Conservation (phyloP, 2,888 invertebrate species). For the Drosophila pegasa region DNA sequence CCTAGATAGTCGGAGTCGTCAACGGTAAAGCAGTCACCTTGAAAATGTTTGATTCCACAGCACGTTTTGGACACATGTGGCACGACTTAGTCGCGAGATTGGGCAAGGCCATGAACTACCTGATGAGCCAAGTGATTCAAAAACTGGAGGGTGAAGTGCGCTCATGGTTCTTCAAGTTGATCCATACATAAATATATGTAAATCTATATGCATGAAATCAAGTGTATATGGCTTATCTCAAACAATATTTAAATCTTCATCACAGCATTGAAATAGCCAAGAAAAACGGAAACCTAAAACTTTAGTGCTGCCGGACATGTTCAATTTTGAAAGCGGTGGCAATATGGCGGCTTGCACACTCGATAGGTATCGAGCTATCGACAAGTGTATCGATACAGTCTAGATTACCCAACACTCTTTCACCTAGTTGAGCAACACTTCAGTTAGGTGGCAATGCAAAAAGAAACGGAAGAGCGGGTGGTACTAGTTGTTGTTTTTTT, state of each 20-base stretch:
- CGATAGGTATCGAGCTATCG: conserved; percentile 25
- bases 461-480: conserved; percentile 47
- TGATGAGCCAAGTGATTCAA: conserved; percentile 24
- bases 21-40: conserved; percentile 20
- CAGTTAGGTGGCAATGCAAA: conserved; percentile 39
- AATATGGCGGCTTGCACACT: not conserved
- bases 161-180: not conserved
- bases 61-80: conserved; percentile 53
- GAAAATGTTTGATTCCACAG: conserved; percentile 13
- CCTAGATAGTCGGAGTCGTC: not conserved
- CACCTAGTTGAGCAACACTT: conserved; percentile 39
- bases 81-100: conserved; percentile 5
- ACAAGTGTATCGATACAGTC: conserved; percentile 25
- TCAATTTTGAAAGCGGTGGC: not conserved
- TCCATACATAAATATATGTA: not conserved
- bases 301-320: conserved; percentile 27
- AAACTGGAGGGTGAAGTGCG: not conserved
- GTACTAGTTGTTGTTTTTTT: conserved; percentile 37
- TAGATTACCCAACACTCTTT: conserved; percentile 31
- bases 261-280: not conserved
- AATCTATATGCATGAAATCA: not conserved
- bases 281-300: conserved; percentile 1
- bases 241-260: not conserved
- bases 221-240: not conserved
- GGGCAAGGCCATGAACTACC: conserved; percentile 24